Percentiles rank a stretch among this genome's conserved stretches.
Conservation (phyloP, 2,888 invertebrate species). For the Punctoribates punctum region DNA sequence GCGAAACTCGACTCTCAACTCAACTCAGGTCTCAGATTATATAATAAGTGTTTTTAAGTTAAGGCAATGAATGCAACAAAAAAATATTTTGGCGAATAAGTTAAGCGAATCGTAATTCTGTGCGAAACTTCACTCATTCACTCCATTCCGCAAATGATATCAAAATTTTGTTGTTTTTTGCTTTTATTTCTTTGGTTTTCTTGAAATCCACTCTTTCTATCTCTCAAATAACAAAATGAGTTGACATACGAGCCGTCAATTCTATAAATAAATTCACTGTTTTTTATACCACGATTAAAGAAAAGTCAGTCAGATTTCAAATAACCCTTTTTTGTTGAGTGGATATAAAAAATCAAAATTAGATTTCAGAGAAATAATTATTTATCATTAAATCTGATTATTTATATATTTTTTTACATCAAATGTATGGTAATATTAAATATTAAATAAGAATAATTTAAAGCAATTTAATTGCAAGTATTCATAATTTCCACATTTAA, state of each 20-base stretch:
- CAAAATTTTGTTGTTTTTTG: not conserved
- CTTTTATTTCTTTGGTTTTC: not conserved
- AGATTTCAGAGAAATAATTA: not conserved
- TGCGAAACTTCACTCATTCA: not conserved
- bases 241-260: conserved; percentile 6
- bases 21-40: not conserved
- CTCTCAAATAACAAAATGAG: not conserved
- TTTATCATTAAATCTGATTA: no score
- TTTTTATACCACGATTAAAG: not conserved
- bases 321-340: not conserved
- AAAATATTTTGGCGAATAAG: not conserved
- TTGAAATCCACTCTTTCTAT: not conserved
- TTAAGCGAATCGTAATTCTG: conserved; percentile 4
- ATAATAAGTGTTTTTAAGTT: not conserved
- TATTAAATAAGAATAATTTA: not conserved
- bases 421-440: no score
- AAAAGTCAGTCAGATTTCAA: not conserved
- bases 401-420: no score
- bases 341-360: not conserved
- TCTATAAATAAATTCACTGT: not conserved
- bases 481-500: not conserved
- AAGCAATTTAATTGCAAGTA: not conserved
- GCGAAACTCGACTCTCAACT: not conserved
- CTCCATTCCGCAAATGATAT: no score
- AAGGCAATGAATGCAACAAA: not conserved